phyloP scores from a whole-genome alignment of 2,797 vertebrate genomes.

The Morus bassanus region DNA sequence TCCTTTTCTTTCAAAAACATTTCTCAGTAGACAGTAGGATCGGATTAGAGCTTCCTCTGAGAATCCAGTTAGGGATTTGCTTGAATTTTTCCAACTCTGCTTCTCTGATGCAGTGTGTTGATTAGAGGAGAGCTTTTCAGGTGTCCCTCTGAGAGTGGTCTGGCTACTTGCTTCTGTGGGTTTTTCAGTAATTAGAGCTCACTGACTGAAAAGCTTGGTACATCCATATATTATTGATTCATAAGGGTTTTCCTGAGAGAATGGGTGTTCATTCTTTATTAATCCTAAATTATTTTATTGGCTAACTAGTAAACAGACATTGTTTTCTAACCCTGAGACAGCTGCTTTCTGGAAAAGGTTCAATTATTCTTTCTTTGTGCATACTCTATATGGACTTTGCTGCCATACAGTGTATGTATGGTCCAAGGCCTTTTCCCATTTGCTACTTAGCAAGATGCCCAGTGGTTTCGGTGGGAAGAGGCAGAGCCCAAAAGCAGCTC shows the following conservation, averaged over 20 bases:
- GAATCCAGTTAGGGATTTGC: neutral
- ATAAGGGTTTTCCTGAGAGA: neutral
- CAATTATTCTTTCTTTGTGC: neutral
- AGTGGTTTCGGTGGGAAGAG: neutral
- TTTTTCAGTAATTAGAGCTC: neutral
- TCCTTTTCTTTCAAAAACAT: conserved; percentile 15
- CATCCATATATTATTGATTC: neutral
- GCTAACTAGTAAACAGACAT: neutral
- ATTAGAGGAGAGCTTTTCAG: neutral
- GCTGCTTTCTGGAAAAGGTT: neutral
- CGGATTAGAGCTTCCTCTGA: neutral
- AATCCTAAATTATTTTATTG: neutral
- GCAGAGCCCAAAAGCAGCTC: neutral
- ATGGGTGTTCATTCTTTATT: neutral
- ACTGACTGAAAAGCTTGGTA: neutral
- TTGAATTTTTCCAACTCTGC: neutral
- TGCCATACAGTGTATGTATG: neutral
- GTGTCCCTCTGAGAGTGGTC: neutral
- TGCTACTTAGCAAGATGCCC: neutral
- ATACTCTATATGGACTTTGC: neutral
- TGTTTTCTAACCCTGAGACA: neutral
- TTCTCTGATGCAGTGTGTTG: neutral
- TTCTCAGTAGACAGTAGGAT: neutral
- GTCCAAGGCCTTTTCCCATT: neutral
- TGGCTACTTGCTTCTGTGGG: neutral